A percentile compares a stretch with the other conserved stretches of the same genome.
phyloP scores from a whole-genome alignment of 2,797 vertebrate genomes.

The Pangasius djambal region DNA sequence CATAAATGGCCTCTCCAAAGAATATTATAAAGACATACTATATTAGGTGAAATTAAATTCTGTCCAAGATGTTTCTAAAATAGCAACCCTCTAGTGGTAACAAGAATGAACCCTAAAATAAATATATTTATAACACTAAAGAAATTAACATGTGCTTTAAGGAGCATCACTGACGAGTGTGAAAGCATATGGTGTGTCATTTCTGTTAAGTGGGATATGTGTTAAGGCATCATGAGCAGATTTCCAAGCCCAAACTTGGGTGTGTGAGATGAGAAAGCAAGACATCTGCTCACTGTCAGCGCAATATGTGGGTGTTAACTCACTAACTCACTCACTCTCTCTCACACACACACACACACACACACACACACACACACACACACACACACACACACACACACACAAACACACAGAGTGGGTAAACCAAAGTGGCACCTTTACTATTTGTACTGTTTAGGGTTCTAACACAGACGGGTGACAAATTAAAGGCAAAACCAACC shows the following conservation, averaged over 20 bases:
- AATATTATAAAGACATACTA: neutral
- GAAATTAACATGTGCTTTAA: conserved; percentile 46
- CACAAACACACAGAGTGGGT: neutral
- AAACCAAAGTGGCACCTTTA: conserved; percentile 19
- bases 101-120: conserved; percentile 22
- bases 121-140: conserved; percentile 28
- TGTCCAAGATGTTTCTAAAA: neutral
- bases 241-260: conserved; percentile 57
- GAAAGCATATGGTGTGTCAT: conserved; percentile 55
- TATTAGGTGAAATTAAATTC: neutral
- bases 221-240: conserved; percentile 55
- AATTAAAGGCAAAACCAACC: neutral
- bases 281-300: conserved; percentile 58
- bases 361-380: conserved; percentile 15
- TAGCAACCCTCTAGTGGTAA: conserved; percentile 15
- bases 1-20: neutral
- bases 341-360: neutral
- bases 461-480: neutral
- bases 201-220: conserved; percentile 46
- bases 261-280: conserved; percentile 51
- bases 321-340: conserved; percentile 19
- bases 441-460: conserved; percentile 2
- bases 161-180: conserved; percentile 46
- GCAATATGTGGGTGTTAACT: conserved; percentile 47
- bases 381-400: conserved; percentile 19